Evolutionary conservation across 2,888 invertebrate species (phyloP).

Genomic region (Chymomyza caudatula): DNA sequence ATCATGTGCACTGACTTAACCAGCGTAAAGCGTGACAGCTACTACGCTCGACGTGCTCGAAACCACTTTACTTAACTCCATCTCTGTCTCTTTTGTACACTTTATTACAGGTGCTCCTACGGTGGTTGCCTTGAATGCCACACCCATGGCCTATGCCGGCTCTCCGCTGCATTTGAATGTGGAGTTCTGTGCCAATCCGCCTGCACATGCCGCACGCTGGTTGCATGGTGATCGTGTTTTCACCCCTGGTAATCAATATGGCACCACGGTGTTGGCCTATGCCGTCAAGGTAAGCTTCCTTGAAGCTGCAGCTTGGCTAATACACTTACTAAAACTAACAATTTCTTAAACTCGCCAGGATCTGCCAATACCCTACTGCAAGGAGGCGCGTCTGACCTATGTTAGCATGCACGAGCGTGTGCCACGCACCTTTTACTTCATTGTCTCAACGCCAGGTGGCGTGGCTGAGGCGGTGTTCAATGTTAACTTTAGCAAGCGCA

Average conservation of each 20-base stretch:
- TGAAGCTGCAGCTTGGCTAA: neutral
- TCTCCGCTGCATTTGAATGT: slow-evolving; percentile 84
- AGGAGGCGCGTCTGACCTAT: slow-evolving; percentile 78
- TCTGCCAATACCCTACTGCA: slow-evolving; percentile 78
- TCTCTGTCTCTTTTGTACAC: neutral
- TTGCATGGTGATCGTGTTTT: slow-evolving; percentile 78
- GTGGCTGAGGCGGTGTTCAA: slow-evolving; percentile 77
- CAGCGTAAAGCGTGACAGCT: slow-evolving; percentile 28
- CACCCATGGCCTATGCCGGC: slow-evolving; percentile 84
- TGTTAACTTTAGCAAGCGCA: slow-evolving; percentile 78
- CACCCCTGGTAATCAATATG: slow-evolving; percentile 78
- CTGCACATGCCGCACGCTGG: slow-evolving; percentile 79
- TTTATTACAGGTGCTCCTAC: slow-evolving; percentile 82
- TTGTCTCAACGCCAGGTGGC: slow-evolving; percentile 77
- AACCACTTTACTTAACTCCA: neutral
- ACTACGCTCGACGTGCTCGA: neutral
- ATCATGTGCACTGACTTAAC: slow-evolving; percentile 42
- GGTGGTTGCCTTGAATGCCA: slow-evolving; percentile 83
- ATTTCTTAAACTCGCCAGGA: slow-evolving; percentile 61
- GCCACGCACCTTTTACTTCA: slow-evolving; percentile 77
- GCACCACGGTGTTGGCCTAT: slow-evolving; percentile 77
- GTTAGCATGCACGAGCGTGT: slow-evolving; percentile 79
- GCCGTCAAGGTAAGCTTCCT: slow-evolving; percentile 76
- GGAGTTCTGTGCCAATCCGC: slow-evolving; percentile 88
- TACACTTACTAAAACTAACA: neutral